Percentiles rank a stretch among this genome's conserved stretches.
phyloP scores from a whole-genome alignment of 2,888 invertebrate genomes.

The Carterocephalus palaemon region DNA sequence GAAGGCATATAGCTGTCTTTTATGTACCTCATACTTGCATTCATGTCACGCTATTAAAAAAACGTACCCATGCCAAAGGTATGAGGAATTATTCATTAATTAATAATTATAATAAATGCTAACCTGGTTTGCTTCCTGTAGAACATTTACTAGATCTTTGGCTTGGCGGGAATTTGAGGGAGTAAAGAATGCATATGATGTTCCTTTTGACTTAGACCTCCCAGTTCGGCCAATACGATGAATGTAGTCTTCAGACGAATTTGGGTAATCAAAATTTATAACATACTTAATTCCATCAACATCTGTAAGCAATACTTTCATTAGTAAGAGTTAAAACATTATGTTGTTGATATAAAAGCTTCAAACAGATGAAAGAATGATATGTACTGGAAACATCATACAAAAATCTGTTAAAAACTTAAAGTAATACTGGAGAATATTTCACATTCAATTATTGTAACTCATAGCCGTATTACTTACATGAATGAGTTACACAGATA shows the following conservation, averaged over 20 bases:
- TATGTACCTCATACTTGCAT: conserved; percentile 86
- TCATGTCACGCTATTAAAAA: conserved; percentile 83
- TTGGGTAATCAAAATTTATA: conserved; percentile 97
- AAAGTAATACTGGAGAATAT: conserved; percentile 22
- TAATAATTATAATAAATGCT: conserved; percentile 34
- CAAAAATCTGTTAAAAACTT: conserved; percentile 34
- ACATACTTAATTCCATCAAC: conserved; percentile 98
- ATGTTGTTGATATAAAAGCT: conserved; percentile 29
- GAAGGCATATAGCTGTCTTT: conserved; percentile 86
- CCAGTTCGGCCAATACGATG: conserved; percentile 97
- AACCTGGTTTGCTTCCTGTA: conserved; percentile 94
- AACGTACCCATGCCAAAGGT: conserved; percentile 88
- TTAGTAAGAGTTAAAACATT: conserved; percentile 8
- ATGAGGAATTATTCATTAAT: conserved; percentile 68
- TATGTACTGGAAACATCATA: conserved; percentile 6
- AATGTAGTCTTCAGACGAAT: conserved; percentile 96
- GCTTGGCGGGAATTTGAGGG: conserved; percentile 92
- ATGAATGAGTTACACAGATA: conserved; percentile 72
- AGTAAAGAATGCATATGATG: conserved; percentile 97
- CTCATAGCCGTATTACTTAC: conserved; percentile 73
- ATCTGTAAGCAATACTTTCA: conserved; percentile 80
- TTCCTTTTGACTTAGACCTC: conserved; percentile 90
- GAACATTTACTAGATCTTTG: conserved; percentile 91
- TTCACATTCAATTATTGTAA: conserved; percentile 48
- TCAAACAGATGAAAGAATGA: conserved; percentile 29